A percentile compares a stretch with the other conserved stretches of the same genome.
phyloP scores from a whole-genome alignment of 2,113 vertebrate genomes.

The Cygnus buccinator region DNA sequence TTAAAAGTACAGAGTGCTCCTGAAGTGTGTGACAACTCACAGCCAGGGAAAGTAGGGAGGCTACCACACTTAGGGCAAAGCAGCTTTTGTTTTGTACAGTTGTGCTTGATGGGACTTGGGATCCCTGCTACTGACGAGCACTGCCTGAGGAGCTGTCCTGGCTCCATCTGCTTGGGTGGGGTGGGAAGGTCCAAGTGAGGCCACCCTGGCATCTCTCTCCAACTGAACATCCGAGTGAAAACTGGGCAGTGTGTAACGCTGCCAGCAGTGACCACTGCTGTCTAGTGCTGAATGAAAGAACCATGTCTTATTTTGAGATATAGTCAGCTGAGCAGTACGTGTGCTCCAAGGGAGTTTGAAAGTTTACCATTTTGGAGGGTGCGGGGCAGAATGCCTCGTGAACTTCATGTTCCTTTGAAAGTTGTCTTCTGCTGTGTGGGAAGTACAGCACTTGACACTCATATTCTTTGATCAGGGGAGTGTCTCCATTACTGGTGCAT shows the following conservation, averaged over 20 bases:
- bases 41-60: background rate
- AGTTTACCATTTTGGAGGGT: background rate
- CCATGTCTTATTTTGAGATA: rapidly evolving
- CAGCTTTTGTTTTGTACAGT: background rate
- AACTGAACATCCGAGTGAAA: background rate
- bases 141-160: background rate
- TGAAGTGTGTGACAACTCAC: background rate
- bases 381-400: background rate
- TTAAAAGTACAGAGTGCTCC: background rate
- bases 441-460: background rate
- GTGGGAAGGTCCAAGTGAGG: background rate
- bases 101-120: background rate
- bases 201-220: rapidly evolving
- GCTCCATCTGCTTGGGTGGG: background rate
- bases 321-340: background rate
- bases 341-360: background rate
- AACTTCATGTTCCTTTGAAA: background rate
- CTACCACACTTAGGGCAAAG: background rate
- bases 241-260: too few species aligned
- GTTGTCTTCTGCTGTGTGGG: background rate
- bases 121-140: rapidly evolving
- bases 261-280: background rate
- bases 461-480: background rate
- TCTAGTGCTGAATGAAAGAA: background rate
- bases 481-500: background rate